These are phyloP conservation scores for Thalassaphorura encarpata DNA, from an alignment of 1,140 invertebrate species.

Conservation along the genomic window DNA sequence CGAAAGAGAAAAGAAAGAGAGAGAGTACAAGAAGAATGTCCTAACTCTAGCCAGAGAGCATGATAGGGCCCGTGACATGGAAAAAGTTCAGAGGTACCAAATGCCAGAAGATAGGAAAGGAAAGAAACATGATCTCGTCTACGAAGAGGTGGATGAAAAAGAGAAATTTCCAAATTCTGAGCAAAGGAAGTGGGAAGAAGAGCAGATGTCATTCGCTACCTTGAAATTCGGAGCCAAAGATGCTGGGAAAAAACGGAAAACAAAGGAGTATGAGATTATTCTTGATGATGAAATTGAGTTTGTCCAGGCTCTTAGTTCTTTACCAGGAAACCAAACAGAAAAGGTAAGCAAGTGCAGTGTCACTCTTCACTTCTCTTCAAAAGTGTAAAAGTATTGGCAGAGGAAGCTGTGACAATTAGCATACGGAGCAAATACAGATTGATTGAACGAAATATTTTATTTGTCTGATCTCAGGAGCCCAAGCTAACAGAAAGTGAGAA, in stretches of 20 bases:
- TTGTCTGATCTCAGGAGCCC: constrained; percentile 39
- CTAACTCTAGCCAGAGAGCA: constrained; percentile 88
- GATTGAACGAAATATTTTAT: too few species aligned
- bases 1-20: constrained; percentile 66
- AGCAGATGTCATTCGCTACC: constrained; percentile 86
- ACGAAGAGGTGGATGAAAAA: constrained; percentile 76
- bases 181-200: constrained; percentile 96
- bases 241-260: constrained; percentile 39
- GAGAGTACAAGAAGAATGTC: constrained; percentile 84
- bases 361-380: background rate
- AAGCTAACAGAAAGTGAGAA: constrained; percentile 57
- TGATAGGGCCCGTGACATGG: constrained; percentile 81
- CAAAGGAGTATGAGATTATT: constrained; percentile 68
- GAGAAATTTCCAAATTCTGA: constrained; percentile 83
- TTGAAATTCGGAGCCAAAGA: constrained; percentile 90
- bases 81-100: constrained; percentile 83
- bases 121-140: constrained; percentile 51
- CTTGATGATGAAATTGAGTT: constrained; percentile 97
- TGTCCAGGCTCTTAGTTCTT: constrained; percentile 72
- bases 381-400: background rate
- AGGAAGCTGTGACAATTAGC: background rate
- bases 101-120: constrained; percentile 75
- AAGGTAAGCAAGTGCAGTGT: constrained; percentile 24
- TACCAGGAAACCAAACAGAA: constrained; percentile 60
- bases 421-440: too few species aligned